A percentile compares a stretch with the other conserved stretches of the same genome.
phyloP scores from a whole-genome alignment of 2,113 vertebrate species.

The Anas platyrhynchos region DNA sequence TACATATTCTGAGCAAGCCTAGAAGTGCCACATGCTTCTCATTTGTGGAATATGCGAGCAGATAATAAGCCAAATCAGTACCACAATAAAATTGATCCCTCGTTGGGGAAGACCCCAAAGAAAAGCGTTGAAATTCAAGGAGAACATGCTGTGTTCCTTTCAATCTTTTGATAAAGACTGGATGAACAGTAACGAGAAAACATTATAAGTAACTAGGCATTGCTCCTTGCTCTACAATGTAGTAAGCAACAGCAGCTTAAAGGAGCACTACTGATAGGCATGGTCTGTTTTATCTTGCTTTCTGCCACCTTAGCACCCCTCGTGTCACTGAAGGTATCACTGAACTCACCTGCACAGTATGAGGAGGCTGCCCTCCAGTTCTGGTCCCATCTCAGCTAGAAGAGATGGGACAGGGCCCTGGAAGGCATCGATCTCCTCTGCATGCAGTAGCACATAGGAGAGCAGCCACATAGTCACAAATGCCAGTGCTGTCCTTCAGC shows the following conservation, averaged over 20 bases:
- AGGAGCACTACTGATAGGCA: not conserved
- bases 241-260: not conserved
- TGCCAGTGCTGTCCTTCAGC: not conserved
- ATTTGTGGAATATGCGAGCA: not conserved
- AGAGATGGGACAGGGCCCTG: not conserved
- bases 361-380: not conserved
- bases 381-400: not conserved
- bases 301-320: not conserved
- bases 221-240: not conserved
- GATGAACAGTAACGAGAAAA: not conserved
- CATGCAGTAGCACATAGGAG: not conserved
- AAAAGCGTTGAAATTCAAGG: not conserved
- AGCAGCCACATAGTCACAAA: no score
- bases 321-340: fast-evolving
- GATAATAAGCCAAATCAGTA: not conserved
- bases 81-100: not conserved
- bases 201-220: not conserved
- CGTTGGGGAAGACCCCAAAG: not conserved
- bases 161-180: not conserved
- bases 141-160: fast-evolving
- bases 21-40: not conserved
- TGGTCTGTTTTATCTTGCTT: not conserved
- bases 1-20: not conserved
- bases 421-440: not conserved
- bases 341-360: not conserved